These are phyloP conservation scores for Thera obeliscata DNA, from an alignment of 2,888 invertebrate genomes.

Conservation along the genomic window DNA sequence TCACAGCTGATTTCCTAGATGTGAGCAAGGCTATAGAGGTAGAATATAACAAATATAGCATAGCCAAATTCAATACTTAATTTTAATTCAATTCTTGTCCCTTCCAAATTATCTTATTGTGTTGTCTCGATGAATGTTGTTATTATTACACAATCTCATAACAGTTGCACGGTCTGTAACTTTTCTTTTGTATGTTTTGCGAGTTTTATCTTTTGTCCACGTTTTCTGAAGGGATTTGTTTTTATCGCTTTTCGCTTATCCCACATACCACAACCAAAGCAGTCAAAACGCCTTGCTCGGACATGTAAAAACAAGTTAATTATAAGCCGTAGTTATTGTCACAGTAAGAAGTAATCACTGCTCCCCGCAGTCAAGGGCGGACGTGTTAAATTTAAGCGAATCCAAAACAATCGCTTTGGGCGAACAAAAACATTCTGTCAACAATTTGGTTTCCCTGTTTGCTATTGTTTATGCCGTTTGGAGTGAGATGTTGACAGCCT, in stretches of 20 bases:
- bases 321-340: conserved; percentile 63
- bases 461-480: conserved; percentile 21
- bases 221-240: background rate
- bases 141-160: too few species aligned
- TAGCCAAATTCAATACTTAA: too few species aligned
- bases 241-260: conserved; percentile 23
- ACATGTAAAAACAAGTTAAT: conserved; percentile 74
- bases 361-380: conserved; percentile 59
- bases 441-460: conserved; percentile 28
- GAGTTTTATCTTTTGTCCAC: too few species aligned
- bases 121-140: too few species aligned
- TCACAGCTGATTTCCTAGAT: too few species aligned
- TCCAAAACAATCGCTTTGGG: conserved; percentile 37
- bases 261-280: conserved; percentile 20
- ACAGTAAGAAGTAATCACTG: conserved; percentile 65
- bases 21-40: too few species aligned
- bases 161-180: too few species aligned
- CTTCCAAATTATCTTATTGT: too few species aligned
- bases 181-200: too few species aligned
- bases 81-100: too few species aligned
- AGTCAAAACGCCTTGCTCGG: conserved; percentile 46
- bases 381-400: conserved; percentile 42
- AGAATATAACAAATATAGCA: too few species aligned
- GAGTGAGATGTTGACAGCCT: conserved; percentile 22
- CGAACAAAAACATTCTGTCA: conserved; percentile 21